A percentile compares a stretch with the other conserved stretches of the same genome.
Conservation (phyloP, 1,140 invertebrate genomes). For the Drosophila virilis region DNA sequence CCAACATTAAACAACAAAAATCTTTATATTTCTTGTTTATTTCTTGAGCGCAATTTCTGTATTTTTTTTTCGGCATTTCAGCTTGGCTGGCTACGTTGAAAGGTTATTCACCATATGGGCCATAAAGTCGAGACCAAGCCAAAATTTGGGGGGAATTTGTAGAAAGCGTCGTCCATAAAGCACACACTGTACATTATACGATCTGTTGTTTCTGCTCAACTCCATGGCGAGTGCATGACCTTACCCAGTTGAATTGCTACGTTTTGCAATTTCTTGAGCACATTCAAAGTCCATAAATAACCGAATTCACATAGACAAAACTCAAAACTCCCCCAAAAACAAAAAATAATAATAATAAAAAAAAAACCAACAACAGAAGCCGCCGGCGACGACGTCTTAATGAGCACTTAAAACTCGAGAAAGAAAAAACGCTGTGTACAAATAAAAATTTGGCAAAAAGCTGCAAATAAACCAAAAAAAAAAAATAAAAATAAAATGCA, state of each 20-base stretch:
- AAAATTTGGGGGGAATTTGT: not conserved
- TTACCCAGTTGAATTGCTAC: constrained; percentile 23
- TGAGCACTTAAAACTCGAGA: constrained; percentile 53
- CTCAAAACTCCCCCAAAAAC: constrained; percentile 6
- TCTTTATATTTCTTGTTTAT: constrained; percentile 19
- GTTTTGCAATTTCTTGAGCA: constrained; percentile 29
- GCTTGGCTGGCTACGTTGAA: constrained; percentile 25
- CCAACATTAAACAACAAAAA: constrained; percentile 16
- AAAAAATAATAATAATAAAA: too few relatives aligned
- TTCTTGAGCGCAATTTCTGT: not conserved
- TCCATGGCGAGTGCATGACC: not conserved
- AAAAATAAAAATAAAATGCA: not conserved
- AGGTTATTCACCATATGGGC: constrained; percentile 45
- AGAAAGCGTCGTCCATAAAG: constrained; percentile 35
- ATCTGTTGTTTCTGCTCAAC: constrained; percentile 1
- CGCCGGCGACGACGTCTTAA: constrained; percentile 51
- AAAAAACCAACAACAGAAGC: constrained; percentile 47
- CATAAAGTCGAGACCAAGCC: constrained; percentile 17
- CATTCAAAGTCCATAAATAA: constrained; percentile 20
- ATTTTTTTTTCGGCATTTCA: constrained; percentile 11
- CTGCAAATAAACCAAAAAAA: too few relatives aligned
- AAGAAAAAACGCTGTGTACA: constrained; percentile 31
- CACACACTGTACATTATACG: constrained; percentile 18
- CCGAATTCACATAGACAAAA: constrained; percentile 10
- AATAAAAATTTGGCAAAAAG: constrained; percentile 27